Conservation (phyloP, 2,888 invertebrate species). For the Deroplatys truncata region DNA sequence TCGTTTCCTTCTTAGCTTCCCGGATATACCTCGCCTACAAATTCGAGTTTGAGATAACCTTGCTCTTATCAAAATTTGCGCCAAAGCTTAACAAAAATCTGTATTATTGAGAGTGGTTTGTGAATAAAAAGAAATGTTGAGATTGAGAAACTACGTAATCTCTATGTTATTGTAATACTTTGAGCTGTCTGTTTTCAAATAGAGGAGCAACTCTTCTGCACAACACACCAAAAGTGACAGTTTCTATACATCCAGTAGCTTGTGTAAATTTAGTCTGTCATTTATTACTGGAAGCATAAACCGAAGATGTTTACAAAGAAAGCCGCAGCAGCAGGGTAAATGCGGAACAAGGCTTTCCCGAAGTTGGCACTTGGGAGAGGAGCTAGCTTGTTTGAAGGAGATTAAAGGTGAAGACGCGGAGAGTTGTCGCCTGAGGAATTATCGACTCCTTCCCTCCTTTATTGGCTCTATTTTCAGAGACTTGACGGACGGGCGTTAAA, state of each 20-base stretch:
- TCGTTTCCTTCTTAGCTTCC: too few species aligned
- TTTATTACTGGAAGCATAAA: not conserved
- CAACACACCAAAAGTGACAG: too few species aligned
- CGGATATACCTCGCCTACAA: too few species aligned
- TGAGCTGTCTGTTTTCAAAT: too few species aligned
- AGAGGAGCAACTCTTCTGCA: too few species aligned
- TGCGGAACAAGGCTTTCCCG: not conserved
- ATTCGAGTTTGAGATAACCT: too few species aligned
- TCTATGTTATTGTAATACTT: too few species aligned
- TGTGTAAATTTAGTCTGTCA: not conserved
- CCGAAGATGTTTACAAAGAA: not conserved
- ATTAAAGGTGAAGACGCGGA: slow-evolving; percentile 5
- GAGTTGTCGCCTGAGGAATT: slow-evolving; percentile 12
- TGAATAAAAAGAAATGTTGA: too few species aligned
- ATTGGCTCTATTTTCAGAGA: slow-evolving; percentile 10
- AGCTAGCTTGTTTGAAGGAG: not conserved
- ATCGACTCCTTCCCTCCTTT: not conserved
- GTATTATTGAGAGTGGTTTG: too few species aligned
- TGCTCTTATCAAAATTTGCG: too few species aligned
- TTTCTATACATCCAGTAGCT: not conserved
- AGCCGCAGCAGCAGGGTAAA: not conserved
- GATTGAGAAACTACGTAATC: too few species aligned
- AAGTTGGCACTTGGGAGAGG: not conserved
- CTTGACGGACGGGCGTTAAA: not conserved
- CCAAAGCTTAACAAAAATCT: too few species aligned